Percentiles rank a stretch among this genome's conserved stretches.
Evolutionary conservation across 2,113 vertebrate species (phyloP).

Genomic region (Planiliza haematocheilus): DNA sequence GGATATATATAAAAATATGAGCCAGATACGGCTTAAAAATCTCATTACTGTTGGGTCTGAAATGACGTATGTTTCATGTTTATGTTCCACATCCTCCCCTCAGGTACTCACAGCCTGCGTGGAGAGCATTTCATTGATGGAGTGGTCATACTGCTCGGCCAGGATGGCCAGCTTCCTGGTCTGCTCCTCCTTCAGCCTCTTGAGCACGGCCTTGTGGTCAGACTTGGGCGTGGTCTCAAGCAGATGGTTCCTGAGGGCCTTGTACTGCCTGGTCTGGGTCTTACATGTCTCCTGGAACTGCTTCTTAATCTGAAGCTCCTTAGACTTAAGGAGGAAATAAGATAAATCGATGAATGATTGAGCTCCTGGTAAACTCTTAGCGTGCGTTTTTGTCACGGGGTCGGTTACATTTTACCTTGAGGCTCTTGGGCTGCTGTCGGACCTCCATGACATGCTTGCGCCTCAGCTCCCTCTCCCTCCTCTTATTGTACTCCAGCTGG

Average conservation of each 20-base stretch:
- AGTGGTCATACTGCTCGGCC: slow-evolving; percentile 99
- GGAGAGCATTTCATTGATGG: slow-evolving; percentile 99
- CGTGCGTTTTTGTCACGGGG: not conserved
- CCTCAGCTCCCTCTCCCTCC: slow-evolving; percentile 95
- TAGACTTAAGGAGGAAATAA: slow-evolving; percentile 79
- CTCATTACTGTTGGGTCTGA: not conserved
- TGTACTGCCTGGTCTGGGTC: slow-evolving; percentile 98
- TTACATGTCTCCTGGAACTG: slow-evolving; percentile 98
- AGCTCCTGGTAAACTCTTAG: too few relatives aligned
- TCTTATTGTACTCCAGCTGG: slow-evolving; percentile 99
- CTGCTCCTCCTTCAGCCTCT: slow-evolving; percentile 98
- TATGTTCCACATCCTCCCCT: not conserved
- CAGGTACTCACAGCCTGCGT: slow-evolving; percentile 94
- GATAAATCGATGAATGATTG: not conserved
- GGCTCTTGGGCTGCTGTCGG: slow-evolving; percentile 97
- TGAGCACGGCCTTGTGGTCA: slow-evolving; percentile 98
- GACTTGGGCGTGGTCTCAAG: slow-evolving; percentile 97
- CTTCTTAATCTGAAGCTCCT: slow-evolving; percentile 93
- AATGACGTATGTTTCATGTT: not conserved
- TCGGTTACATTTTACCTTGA: slow-evolving; percentile 86
- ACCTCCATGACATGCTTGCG: slow-evolving; percentile 99
- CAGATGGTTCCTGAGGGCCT: slow-evolving; percentile 96
- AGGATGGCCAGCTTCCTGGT: slow-evolving; percentile 98
- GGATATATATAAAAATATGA: too few relatives aligned
- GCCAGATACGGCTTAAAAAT: not conserved